Conservation (phyloP, 2,888 invertebrate genomes). For the Tachystola acroxantha region DNA sequence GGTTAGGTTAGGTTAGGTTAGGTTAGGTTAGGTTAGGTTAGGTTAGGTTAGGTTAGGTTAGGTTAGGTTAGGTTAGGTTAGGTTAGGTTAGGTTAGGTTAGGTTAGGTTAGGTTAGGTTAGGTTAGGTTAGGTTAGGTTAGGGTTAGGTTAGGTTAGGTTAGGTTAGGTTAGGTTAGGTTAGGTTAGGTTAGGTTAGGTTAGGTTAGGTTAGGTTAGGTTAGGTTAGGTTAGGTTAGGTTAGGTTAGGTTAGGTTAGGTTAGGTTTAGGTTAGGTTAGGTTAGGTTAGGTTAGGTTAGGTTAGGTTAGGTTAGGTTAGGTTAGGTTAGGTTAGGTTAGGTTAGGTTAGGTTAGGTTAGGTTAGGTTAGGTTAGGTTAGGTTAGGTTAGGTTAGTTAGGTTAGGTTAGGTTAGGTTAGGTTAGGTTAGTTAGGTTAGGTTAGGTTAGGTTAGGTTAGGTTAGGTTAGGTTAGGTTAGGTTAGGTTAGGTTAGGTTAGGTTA, state of each 20-base stretch:
- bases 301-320: slow-evolving; percentile 10
- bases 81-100: slow-evolving; percentile 5
- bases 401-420: slow-evolving; percentile 19
- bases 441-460: slow-evolving; percentile 19
- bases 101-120: slow-evolving; percentile 11
- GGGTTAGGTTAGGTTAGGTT: slow-evolving; percentile 10
- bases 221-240: slow-evolving; percentile 10
- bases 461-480: slow-evolving; percentile 8
- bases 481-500: slow-evolving; percentile 12
- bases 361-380: slow-evolving; percentile 19
- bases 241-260: slow-evolving; percentile 8
- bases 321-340: slow-evolving; percentile 10
- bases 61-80: slow-evolving; percentile 9
- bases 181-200: slow-evolving; percentile 9
- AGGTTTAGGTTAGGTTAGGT: slow-evolving; percentile 8
- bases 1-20: slow-evolving; percentile 8
- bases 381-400: slow-evolving; percentile 19
- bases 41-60: slow-evolving; percentile 8
- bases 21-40: slow-evolving; percentile 11
- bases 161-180: slow-evolving; percentile 11
- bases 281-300: slow-evolving; percentile 11
- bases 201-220: slow-evolving; percentile 8
- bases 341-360: slow-evolving; percentile 9
- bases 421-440: slow-evolving; percentile 20
- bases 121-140: too few relatives aligned